Evolutionary conservation across 2,888 invertebrate species (phyloP).

Genomic region (Andrena minutula): DNA sequence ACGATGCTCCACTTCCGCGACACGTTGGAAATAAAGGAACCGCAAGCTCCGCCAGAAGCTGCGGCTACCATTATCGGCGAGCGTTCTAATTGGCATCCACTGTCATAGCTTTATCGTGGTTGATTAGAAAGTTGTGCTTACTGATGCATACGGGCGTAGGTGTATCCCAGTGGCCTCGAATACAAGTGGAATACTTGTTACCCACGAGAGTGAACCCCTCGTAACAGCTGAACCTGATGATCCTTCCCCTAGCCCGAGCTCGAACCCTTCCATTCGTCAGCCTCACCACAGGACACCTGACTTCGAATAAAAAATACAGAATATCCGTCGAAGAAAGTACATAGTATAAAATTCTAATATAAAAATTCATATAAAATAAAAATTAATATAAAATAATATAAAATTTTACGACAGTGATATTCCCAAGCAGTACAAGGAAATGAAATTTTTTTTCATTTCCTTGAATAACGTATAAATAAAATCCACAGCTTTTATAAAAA

Average conservation of each 20-base stretch:
- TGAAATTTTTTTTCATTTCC: no score
- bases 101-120: constrained; percentile 25
- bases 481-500: no score
- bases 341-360: no score
- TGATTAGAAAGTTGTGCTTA: constrained; percentile 86
- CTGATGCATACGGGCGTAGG: constrained; percentile 90
- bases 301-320: constrained; percentile 50
- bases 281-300: constrained; percentile 83
- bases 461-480: no score
- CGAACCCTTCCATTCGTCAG: constrained; percentile 86
- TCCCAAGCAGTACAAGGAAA: no score
- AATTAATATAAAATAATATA: no score
- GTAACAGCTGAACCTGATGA: constrained; percentile 88
- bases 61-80: not conserved
- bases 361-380: no score
- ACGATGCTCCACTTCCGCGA: not conserved
- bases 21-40: not conserved
- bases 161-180: constrained; percentile 90
- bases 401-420: not conserved
- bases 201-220: constrained; percentile 89
- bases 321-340: not conserved
- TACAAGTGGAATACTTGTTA: constrained; percentile 90
- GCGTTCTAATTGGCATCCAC: constrained; percentile 22
- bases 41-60: not conserved
- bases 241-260: constrained; percentile 85